Conservation (phyloP, 2,797 vertebrate species). For the Anabacerthia variegaticeps region DNA sequence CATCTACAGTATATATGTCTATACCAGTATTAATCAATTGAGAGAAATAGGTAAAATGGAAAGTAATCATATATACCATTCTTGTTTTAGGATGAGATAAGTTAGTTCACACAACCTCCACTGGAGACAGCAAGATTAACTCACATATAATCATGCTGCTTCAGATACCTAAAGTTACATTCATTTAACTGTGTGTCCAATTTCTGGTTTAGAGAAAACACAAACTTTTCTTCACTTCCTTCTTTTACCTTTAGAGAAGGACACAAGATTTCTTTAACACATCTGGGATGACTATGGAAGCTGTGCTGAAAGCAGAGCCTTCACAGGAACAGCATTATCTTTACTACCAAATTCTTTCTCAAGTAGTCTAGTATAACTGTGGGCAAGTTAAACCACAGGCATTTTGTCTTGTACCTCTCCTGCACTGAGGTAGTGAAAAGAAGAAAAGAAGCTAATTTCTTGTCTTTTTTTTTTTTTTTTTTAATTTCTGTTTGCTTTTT, state of each 20-base stretch:
- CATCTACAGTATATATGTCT: background rate
- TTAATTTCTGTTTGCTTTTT: background rate
- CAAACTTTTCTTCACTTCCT: background rate
- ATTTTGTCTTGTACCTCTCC: background rate
- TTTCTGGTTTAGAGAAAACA: background rate
- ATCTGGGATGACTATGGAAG: background rate
- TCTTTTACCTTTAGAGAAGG: background rate
- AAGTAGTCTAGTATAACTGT: background rate
- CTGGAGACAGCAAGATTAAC: background rate
- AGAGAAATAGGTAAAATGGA: background rate
- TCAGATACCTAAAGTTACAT: background rate
- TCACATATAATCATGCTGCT: background rate
- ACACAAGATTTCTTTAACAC: background rate
- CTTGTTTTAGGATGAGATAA: background rate
- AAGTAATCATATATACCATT: background rate
- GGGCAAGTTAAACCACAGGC: background rate
- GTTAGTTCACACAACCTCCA: background rate
- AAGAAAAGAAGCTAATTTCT: background rate
- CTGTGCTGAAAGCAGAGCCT: background rate
- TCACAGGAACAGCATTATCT: fast-evolving
- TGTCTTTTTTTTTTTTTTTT: background rate
- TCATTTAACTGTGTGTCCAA: background rate
- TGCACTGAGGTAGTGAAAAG: background rate
- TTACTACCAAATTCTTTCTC: background rate
- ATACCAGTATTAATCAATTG: background rate